Base-by-base conservation (phyloP, 1,140 invertebrate genomes). In the Phocides pigmalion region DNA sequence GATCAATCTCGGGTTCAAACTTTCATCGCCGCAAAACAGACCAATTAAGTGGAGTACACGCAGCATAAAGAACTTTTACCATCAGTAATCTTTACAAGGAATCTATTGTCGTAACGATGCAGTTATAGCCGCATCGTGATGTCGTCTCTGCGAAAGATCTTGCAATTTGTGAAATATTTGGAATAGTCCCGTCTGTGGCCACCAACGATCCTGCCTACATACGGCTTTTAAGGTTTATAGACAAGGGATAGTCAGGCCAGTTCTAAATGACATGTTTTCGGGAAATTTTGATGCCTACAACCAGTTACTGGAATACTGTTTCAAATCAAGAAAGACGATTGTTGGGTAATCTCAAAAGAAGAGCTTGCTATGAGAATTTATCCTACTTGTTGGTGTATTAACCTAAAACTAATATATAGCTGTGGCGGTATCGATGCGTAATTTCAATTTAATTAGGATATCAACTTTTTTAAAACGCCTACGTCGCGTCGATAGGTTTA, bases 141-240 rank as follows among this genome's bases (percentile, higher is more conserved):
- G 75, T 81, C 80, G 75, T 74, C 70, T 56, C 64, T 70, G 71
- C 68, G 51, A 68, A 76, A 77, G 73, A 81, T 80, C 75, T 78
- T 78, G 78, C 81, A 87, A 87, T 87, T 89, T 89, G 82, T 76
- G 66, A 74, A 84, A 89, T 86, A 83, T 87, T 86, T 87, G 76
- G 75, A 86, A 89, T 89, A 77, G 70, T 72, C 69, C 63, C 65
- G 74, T 64, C 75, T 54, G 51, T 67, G 84, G 76, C 86, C 86
- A 89, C 86, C 84, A 84, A 85, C 84, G 81, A 76, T 56, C 61
- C 62, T 51, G 17, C 54, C 54, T 20, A 68, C 42, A 64, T 62
- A 77, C 69, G 22, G 75, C 8, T 46, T 25, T 22, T 22, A 39
- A 11, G 66, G 14, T 46, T 53, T 8, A 44, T 17, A 1, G 12